These are phyloP conservation scores for Myotis planiceps DNA, from an alignment of 2,797 vertebrate genomes.

Conservation along the genomic window DNA sequence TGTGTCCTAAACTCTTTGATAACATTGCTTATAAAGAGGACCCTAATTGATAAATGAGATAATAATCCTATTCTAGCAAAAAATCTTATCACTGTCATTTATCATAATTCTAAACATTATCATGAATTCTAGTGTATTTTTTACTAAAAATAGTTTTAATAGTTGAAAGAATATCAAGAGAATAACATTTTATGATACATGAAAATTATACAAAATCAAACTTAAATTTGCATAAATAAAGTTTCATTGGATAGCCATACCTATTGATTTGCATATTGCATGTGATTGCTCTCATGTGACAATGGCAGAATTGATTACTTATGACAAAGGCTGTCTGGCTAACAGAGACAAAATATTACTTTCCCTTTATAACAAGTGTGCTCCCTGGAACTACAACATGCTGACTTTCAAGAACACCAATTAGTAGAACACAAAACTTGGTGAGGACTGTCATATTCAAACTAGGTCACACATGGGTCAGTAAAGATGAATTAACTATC, in stretches of 20 bases:
- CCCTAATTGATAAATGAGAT: background rate
- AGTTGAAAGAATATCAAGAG: background rate
- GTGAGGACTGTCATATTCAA: background rate
- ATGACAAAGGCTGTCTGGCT: background rate
- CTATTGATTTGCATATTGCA: accelerated
- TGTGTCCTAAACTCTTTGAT: background rate
- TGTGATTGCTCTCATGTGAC: background rate
- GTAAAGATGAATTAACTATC: background rate
- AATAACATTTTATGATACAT: background rate
- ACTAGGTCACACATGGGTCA: background rate
- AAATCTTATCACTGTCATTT: background rate
- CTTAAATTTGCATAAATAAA: background rate
- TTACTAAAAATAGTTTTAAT: background rate
- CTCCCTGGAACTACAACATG: background rate
- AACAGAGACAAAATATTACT: background rate
- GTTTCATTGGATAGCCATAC: background rate
- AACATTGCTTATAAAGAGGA: background rate
- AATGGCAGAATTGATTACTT: background rate
- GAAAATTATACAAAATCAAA: background rate
- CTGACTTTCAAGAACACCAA: background rate
- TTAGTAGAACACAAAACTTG: background rate
- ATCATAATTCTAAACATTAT: background rate
- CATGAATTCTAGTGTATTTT: background rate
- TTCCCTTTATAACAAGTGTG: background rate
- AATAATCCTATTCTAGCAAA: background rate